Base-by-base conservation (phyloP, 2,797 vertebrate genomes). In the Salarias fasciatus region DNA sequence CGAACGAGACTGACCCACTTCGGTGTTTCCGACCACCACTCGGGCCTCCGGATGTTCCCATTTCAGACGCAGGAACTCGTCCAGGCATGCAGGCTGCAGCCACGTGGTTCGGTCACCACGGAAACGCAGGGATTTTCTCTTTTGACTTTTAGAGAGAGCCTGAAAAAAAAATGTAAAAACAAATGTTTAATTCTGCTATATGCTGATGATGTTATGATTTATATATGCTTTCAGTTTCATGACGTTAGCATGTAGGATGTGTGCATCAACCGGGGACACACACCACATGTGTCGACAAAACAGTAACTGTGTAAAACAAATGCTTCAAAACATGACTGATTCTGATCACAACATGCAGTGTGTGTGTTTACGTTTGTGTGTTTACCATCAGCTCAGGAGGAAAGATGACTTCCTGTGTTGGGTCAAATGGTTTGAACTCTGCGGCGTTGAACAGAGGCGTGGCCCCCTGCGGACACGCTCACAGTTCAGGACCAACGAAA, bases 381-480 rank as follows among this genome's bases (percentile, higher is more conserved):
- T 44, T 65, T 87, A 96, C 97, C 91, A 95, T 85, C 68, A 99
- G 86, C 44, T 98, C 96, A 8, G 97, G 96, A 7, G 97, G 97
- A 54, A 99, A 99, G 81, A 98, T 98, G 10, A 95, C 92, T 48
- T 99, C 97, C 80, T 99, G 97, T 0, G 96, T 96, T 0, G 96
- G 94, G 76, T 99, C 97, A 75, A 96, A 41, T 2, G 96, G 96
- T 8, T 68, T 82, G 62, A 99, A 98, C 37, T 94, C 93, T 2
- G 91, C 89, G 0, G 93, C 52, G 14, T 93, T 85, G 72, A 95
- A 97, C 1, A 98, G 85, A 31, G 56, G 36, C 1, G 44, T 1
- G 0, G 43, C 37, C 37, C 72, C 69, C 83, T 87, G 71, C 10
- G 15, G 0, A 40, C 15, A 44, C 12, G 63, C 5, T 50, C 2